Base-by-base conservation (phyloP, 2,113 vertebrate genomes). In the Strix uralensis region DNA sequence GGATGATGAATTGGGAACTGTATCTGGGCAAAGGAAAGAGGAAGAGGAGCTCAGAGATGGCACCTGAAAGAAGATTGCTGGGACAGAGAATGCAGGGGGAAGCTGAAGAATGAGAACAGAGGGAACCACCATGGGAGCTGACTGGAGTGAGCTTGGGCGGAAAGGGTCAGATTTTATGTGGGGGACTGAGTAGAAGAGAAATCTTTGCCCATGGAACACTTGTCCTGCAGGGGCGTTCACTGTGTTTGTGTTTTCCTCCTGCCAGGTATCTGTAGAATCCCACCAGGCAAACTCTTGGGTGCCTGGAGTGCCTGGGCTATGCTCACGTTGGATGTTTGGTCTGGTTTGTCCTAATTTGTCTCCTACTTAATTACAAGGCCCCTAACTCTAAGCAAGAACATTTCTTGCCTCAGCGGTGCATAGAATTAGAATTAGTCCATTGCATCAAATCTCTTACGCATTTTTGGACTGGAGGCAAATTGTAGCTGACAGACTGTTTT, bases 401-500 rank as follows among this genome's bases (percentile, higher is more conserved):
- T 49, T 91, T 87, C 73, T 90, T 85, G 32, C 51, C 4, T 36
- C 62, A 71, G 7, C 0, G 0, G 14, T 63, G 44, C 47, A 7
- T 9, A 44, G 92, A 88, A 52, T 74, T 93, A 61, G 70, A 77
- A 86, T 81, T 73, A 62, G 46, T 67, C 78, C 38, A 9, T 89
- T 0, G 1, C 55, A 42, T 78, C 25, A 46, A 36, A 54, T 86
- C 63, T 80, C 42, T 66, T 66, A 2, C 0, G 2, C 2, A 0
- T 52, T 81, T 94, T 78, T 74, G 55, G 55, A 32, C 69, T 66
- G 38, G 63, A 95, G 70, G 81, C 61, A 74, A 91, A 74, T 74
- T 38, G 38, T 5, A 87, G 81, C 77, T 85, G 81, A 63, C 77
- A 89, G 77, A 23, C 59, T 74, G 57, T 91, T 95, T 55, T 87